A percentile compares a stretch with the other conserved stretches of the same genome.
These are phyloP conservation scores for Agrochola lychnidis DNA, from an alignment of 2,888 invertebrate genomes.

Conservation along the genomic window DNA sequence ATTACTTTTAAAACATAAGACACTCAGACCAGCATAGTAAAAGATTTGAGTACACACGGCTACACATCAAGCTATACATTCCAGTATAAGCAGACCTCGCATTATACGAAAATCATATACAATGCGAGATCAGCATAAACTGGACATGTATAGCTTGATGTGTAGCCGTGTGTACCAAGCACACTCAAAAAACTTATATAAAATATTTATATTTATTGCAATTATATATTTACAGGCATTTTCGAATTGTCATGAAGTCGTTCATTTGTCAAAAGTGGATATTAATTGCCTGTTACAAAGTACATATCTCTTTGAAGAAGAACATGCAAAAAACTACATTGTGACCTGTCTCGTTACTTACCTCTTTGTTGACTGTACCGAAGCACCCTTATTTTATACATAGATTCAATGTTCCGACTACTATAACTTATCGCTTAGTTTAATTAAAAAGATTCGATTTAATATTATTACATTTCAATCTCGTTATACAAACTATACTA, in stretches of 20 bases:
- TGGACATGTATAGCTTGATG: too few species aligned
- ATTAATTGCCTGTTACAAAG: background rate
- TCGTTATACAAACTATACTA: background rate
- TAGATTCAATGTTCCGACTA: conserved; percentile 29
- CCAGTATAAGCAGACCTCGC: too few species aligned
- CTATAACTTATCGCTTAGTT: conserved; percentile 27
- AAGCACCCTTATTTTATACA: conserved; percentile 21
- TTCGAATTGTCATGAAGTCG: background rate
- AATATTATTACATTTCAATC: conserved; percentile 3
- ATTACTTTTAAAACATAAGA: background rate
- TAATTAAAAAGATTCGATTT: conserved; percentile 19
- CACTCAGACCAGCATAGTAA: background rate
- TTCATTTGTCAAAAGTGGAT: background rate
- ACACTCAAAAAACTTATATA: background rate
- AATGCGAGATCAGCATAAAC: too few species aligned
- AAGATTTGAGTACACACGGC: too few species aligned
- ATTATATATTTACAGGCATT: background rate
- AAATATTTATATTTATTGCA: background rate
- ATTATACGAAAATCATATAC: too few species aligned
- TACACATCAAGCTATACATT: too few species aligned
- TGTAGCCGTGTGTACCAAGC: too few species aligned
- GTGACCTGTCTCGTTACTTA: background rate
- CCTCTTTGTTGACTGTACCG: conserved; percentile 1
- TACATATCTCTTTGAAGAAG: background rate
- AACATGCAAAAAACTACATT: background rate